phyloP scores from a whole-genome alignment of 2,888 invertebrate species.

The Nasonia oneida region DNA sequence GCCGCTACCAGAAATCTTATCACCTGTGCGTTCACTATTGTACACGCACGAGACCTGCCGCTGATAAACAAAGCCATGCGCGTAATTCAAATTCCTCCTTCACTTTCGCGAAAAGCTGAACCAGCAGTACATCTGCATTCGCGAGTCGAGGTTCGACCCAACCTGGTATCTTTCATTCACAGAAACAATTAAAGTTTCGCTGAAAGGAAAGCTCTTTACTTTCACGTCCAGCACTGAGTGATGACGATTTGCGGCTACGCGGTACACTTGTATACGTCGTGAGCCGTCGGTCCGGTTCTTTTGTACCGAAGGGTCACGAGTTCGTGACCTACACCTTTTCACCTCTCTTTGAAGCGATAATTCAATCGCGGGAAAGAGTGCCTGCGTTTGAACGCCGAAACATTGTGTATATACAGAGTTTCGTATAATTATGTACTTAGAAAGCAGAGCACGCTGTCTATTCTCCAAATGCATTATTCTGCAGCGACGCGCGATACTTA shows the following conservation, averaged over 20 bases:
- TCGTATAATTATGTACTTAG: neutral
- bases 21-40: neutral
- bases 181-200: neutral
- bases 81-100: conserved; percentile 15
- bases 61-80: conserved; percentile 25
- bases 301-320: no score
- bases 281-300: neutral
- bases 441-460: neutral
- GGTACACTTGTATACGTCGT: neutral
- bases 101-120: neutral
- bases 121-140: neutral
- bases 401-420: neutral
- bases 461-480: neutral
- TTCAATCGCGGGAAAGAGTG: neutral
- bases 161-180: no score
- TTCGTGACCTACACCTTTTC: no score
- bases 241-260: neutral
- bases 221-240: neutral
- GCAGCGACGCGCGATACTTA: neutral
- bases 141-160: no score
- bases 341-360: no score
- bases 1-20: neutral
- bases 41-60: conserved; percentile 1
- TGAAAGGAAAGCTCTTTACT: neutral
- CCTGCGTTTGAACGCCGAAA: neutral